phyloP scores from a whole-genome alignment of 64 coral and sea anemone species.

The Montipora sp. region DNA sequence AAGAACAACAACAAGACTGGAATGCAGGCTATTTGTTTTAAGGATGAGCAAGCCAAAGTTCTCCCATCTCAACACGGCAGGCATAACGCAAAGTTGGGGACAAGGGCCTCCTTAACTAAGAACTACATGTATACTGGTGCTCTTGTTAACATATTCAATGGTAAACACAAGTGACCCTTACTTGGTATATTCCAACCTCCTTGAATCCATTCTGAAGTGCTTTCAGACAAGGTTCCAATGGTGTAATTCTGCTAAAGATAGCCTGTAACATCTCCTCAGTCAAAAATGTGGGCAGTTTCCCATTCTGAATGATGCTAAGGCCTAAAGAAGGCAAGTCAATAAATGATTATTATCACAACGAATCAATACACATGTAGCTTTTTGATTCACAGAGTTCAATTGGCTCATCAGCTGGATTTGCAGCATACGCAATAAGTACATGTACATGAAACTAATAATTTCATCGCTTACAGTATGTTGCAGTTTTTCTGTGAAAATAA shows the following conservation, averaged over 20 bases:
- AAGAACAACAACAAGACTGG: neutral
- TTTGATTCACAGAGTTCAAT: neutral
- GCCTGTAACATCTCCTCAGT: conserved; percentile 60
- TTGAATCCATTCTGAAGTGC: conserved; percentile 51
- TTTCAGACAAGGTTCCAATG: conserved; percentile 35
- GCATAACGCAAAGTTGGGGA: conserved; percentile 1
- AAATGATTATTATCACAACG: neutral
- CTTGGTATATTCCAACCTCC: conserved; percentile 63
- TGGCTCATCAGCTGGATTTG: neutral
- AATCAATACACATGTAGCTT: neutral
- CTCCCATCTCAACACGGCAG: conserved; percentile 3
- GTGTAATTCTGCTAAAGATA: conserved; percentile 31
- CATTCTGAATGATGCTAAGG: conserved; percentile 74
- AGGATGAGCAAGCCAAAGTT: neutral
- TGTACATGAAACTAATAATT: no score
- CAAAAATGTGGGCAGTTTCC: conserved; percentile 58
- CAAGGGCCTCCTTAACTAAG: conserved; percentile 14
- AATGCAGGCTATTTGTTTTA: no score
- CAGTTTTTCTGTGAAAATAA: no score
- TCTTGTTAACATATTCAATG: conserved; percentile 48
- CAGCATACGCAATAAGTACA: neutral
- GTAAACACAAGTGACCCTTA: conserved; percentile 37
- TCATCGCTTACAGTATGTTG: no score
- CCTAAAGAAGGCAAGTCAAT: conserved; percentile 45
- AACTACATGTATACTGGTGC: neutral